Percentiles rank a stretch among this genome's conserved stretches.
Conservation (phyloP, 2,113 vertebrate species). For the Sisor rabdophorus region DNA sequence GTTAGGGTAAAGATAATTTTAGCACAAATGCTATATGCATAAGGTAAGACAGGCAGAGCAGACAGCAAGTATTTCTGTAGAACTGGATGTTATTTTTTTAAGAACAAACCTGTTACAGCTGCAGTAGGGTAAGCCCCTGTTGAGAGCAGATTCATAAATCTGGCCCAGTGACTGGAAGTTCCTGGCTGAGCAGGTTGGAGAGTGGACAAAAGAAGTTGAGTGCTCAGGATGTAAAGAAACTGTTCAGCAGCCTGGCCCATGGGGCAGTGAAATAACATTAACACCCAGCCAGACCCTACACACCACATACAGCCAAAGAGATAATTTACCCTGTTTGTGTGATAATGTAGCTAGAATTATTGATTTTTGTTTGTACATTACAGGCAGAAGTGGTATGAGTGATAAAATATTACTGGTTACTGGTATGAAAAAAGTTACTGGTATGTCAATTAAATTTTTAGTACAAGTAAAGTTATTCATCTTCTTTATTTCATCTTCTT, state of each 20-base stretch:
- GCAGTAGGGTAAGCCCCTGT: conserved; percentile 74
- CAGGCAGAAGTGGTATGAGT: no score
- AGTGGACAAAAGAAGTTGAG: conserved; percentile 82
- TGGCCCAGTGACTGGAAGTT: conserved; percentile 79
- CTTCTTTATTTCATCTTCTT: no score
- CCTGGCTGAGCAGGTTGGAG: conserved; percentile 79
- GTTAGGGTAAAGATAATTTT: neutral
- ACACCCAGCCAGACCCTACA: conserved; percentile 62
- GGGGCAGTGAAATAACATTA: conserved; percentile 80
- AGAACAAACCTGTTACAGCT: conserved; percentile 73
- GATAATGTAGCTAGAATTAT: conserved; percentile 55
- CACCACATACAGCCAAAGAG: conserved; percentile 19
- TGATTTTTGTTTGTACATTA: neutral
- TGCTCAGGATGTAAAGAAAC: conserved; percentile 77
- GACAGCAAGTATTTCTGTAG: conserved; percentile 11
- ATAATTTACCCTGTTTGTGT: conserved; percentile 49
- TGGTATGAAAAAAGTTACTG: no score
- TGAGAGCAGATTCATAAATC: conserved; percentile 81
- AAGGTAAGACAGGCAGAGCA: neutral
- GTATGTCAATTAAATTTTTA: no score
- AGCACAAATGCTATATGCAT: neutral
- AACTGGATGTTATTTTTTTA: conserved; percentile 83
- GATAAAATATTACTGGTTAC: no score
- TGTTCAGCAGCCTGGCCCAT: conserved; percentile 33
- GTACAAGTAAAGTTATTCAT: no score